Base-by-base conservation (phyloP, 2,888 invertebrate genomes). In the Esperia sulphurella region DNA sequence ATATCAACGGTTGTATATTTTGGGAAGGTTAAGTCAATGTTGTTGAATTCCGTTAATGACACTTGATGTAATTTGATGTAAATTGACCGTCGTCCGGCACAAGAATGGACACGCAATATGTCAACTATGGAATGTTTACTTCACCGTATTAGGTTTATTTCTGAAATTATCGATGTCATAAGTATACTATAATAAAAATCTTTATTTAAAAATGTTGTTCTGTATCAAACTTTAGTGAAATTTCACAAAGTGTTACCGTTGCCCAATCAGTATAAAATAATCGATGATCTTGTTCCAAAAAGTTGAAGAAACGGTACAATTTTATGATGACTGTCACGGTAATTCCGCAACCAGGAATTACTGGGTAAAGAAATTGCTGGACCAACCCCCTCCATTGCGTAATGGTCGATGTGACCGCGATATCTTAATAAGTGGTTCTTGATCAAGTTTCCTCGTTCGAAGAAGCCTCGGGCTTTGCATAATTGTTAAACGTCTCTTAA, bases 41-140 rank as follows among this genome's bases (percentile, higher is more conserved):
- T 74, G 70, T 75, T 58, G 63, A 54, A 65, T 70, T 78, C 70
- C 67, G 77, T 83, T 89, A 88, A 87, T 86, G 86, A 84, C 81
- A 79, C 71, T 79, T 69, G 70, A 71, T 75, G 80, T 86, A 86
- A 85, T 87, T 85, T 80, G 81, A 83, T 81, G 83, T 85, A 84
- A 87, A 86, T 85, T 86, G 83, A 83, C 79, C 79, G 66, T 40
- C 65, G 68, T 61, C 72, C 65, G 75, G 74, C 75, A 70, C 75
- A 69, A 74, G 65, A 66, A 72, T 71, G 62, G 58, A 68, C 87
- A 87, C 84, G 88, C 87, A 83, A 86, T 74, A 78, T 83, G 87
- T 86, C 87, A 83, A 82, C 87, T 86, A 81, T 83, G 79, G 83
- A 83, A 86, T 84, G 83, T 80, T 82, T 79, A 84, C 79, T 75